Evolutionary conservation across 2,797 vertebrate genomes (phyloP), one percentile per base, ranked within the genome.

Genomic region (Mormyrops attenuatus): DNA sequence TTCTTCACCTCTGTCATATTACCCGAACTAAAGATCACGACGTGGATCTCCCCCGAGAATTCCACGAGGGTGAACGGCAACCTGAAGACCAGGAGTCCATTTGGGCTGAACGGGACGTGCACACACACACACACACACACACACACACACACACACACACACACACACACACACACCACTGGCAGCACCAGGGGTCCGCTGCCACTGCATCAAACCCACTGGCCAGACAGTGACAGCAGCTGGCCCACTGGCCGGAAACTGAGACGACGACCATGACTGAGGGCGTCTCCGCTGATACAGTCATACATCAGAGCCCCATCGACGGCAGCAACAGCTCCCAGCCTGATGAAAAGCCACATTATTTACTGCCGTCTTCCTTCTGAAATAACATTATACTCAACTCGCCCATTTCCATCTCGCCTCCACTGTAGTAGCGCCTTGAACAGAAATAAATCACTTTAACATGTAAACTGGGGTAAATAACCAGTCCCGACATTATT

Each of bases 331-430:
- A 53, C 60, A 53, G 60, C 85, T 41, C 63, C 47, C 63, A 63
- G 57, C 66, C 52, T 50, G 73, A 87, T 57, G 66, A 73, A 73
- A 73, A 55, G 86, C 89, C 44, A 57, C 85, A 5, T 20, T 73
- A 73, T 77, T 87, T 30, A 87, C 47, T 87, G 49, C 84, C 77
- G 86, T 89, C 66, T 85, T 22, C 84, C 69, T 20, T 30, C 47
- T 22, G 22, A 44, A 85, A 85, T 53, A 87, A 55, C 85, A 88
- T 88, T 26, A 87, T 17, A 89, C 50, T 84, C 73, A 89, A 85
- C 53, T 26, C 0, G n/a, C 30, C 63, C 15, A 50, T 41, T 30
- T 55, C n/a, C 66, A 87, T 69, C 52, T 55, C 4, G 20, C 26
- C 85, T 77, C 85, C 60, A 44, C 26, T 20, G 49, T 38, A 87